Conservation (phyloP, 1,140 invertebrate genomes). For the Sycophila sp. region DNA sequence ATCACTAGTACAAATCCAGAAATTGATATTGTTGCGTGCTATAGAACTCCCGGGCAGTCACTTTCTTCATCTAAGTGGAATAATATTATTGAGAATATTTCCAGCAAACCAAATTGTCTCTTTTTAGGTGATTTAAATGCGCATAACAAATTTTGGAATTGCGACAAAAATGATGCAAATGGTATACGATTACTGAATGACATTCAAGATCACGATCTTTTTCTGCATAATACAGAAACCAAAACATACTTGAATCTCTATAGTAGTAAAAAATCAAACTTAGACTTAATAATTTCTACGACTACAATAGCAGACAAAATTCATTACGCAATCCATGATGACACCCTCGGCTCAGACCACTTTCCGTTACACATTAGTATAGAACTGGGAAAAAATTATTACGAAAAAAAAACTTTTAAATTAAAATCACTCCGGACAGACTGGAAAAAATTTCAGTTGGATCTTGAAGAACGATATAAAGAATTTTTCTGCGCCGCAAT, state of each 20-base stretch:
- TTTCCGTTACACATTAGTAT: slow-evolving; percentile 46
- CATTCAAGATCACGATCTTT: not conserved
- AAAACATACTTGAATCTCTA: not conserved
- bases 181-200: not conserved
- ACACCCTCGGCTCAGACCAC: slow-evolving; percentile 51
- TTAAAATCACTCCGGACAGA: slow-evolving; percentile 15
- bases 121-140: not conserved
- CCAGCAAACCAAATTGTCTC: not conserved
- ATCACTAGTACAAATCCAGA: not conserved
- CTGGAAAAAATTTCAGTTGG: not conserved
- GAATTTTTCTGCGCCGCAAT: not conserved
- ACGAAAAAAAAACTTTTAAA: slow-evolving; percentile 24
- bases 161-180: not conserved
- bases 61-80: not conserved
- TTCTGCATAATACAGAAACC: not conserved
- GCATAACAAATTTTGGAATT: not conserved
- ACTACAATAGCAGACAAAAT: slow-evolving; percentile 41
- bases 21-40: not conserved
- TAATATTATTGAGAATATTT: not conserved
- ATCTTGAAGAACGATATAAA: not conserved
- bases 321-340: slow-evolving; percentile 44
- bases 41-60: not conserved
- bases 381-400: slow-evolving; percentile 38
- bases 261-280: not conserved
- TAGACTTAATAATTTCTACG: slow-evolving; percentile 38